These are phyloP conservation scores for Oreonectes daqikongensis DNA, from an alignment of 2,797 vertebrate species.

Conservation along the genomic window DNA sequence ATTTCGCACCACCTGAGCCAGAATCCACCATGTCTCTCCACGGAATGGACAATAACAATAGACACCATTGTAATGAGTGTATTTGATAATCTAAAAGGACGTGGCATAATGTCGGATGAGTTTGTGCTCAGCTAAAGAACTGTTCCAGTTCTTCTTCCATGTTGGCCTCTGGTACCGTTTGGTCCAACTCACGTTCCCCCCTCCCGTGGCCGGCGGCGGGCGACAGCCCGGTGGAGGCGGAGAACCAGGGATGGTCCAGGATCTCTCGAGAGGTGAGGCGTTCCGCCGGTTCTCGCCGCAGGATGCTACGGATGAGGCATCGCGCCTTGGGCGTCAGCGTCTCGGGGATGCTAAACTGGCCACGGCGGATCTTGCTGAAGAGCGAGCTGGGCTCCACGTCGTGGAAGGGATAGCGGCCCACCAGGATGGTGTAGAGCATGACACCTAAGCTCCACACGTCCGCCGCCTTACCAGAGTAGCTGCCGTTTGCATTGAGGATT, in stretches of 20 bases:
- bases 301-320: constrained; percentile 98
- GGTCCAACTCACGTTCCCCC: constrained; percentile 89
- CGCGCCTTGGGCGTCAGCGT: constrained; percentile 97
- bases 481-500: constrained; percentile 96
- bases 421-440: constrained; percentile 99
- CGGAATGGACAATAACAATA: constrained; percentile 80
- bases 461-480: constrained; percentile 98
- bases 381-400: constrained; percentile 96
- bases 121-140: constrained; percentile 93
- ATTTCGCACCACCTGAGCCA: constrained; percentile 46
- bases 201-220: constrained; percentile 80
- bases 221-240: constrained; percentile 81
- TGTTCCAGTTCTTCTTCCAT: constrained; percentile 98
- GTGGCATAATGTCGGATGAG: constrained; percentile 69
- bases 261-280: constrained; percentile 97
- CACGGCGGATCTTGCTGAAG: constrained; percentile 97
- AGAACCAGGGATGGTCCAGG: constrained; percentile 97
- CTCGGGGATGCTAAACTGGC: constrained; percentile 99
- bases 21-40: constrained; percentile 74
- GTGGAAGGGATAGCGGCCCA: constrained; percentile 98
- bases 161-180: constrained; percentile 96
- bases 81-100: constrained; percentile 62
- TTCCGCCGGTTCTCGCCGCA: constrained; percentile 94
- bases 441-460: constrained; percentile 99
- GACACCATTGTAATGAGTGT: constrained; percentile 74